Conservation (phyloP, 2,888 invertebrate genomes). For the Pogonocherus hispidulus region DNA sequence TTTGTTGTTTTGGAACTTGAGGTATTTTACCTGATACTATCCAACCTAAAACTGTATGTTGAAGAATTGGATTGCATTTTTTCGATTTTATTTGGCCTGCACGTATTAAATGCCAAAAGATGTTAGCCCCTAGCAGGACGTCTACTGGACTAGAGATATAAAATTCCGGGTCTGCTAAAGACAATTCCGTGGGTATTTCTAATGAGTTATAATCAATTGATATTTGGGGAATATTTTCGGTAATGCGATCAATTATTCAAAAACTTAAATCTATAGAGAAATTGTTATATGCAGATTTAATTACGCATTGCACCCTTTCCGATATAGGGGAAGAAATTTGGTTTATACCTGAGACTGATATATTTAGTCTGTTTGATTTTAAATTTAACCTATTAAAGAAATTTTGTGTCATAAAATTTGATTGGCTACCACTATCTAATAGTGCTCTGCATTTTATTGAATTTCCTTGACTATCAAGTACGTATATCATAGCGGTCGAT, state of each 20-base stretch:
- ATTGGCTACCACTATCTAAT: slow-evolving; percentile 39
- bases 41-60: neutral
- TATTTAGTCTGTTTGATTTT: neutral
- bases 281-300: neutral
- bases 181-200: neutral
- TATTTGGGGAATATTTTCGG: neutral
- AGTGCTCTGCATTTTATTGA: slow-evolving; percentile 27
- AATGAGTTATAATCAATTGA: neutral
- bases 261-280: slow-evolving; percentile 1
- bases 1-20: neutral
- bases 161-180: neutral
- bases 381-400: slow-evolving; percentile 34
- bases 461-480: slow-evolving; percentile 23
- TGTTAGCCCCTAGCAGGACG: neutral
- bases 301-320: neutral
- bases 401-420: slow-evolving; percentile 36
- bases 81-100: neutral
- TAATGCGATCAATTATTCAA: neutral
- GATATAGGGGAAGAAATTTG: slow-evolving; percentile 14
- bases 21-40: neutral
- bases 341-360: neutral
- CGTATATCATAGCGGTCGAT: slow-evolving; percentile 35
- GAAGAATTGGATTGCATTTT: neutral
- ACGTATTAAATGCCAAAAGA: neutral
- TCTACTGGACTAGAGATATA: neutral